Evolutionary conservation across 2,113 vertebrate species (phyloP).

Genomic region (Chrysochloris asiatica): DNA sequence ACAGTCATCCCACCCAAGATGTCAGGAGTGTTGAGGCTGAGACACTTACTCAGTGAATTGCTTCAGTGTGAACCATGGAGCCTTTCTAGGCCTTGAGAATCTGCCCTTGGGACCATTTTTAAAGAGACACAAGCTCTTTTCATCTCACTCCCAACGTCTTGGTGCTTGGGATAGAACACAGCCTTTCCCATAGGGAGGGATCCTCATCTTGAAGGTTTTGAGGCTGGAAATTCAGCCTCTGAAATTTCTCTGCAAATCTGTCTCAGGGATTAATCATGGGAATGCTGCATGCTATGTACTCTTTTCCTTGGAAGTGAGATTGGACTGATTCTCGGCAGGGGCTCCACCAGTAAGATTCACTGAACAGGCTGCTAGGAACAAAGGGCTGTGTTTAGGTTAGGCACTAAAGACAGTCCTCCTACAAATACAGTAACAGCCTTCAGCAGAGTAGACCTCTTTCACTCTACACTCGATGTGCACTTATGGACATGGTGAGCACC

Average conservation of each 20-base stretch:
- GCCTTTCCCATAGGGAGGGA: neutral
- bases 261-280: neutral
- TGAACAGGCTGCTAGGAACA: neutral
- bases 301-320: neutral
- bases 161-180: neutral
- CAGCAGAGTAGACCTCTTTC: neutral
- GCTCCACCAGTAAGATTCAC: neutral
- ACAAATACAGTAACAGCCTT: neutral
- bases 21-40: neutral
- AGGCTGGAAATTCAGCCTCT: neutral
- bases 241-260: neutral
- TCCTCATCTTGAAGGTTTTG: neutral
- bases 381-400: neutral
- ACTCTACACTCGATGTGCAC: no score
- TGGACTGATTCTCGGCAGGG: neutral
- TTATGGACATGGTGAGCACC: no score
- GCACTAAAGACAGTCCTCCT: neutral
- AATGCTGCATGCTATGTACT: rapidly evolving
- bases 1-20: neutral
- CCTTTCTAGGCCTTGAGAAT: neutral
- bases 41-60: neutral
- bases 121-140: neutral
- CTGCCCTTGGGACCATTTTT: neutral
- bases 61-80: neutral
- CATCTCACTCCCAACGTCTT: neutral